Conservation (phyloP, 2,113 vertebrate genomes). For the Naja naja region DNA sequence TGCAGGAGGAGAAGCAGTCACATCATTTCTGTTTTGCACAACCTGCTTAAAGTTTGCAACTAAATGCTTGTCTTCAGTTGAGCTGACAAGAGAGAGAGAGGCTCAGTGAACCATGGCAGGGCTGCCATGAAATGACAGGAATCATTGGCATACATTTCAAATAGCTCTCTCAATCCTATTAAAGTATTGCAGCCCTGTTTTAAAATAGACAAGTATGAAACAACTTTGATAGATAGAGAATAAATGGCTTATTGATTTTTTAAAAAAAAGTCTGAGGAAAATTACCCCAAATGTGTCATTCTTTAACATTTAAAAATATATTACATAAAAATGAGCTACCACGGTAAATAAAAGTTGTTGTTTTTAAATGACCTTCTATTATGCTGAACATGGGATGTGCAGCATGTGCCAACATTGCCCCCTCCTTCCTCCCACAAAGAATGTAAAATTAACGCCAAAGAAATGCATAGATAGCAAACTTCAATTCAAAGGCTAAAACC, state of each 20-base stretch:
- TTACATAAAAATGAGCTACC: conserved; percentile 74
- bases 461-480: conserved; percentile 51
- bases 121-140: conserved; percentile 99
- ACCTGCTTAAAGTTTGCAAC: conserved; percentile 99
- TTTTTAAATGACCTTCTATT: conserved; percentile 40
- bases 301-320: conserved; percentile 83
- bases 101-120: conserved; percentile 97
- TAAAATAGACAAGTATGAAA: conserved; percentile 99
- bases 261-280: conserved; percentile 77
- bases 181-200: conserved; percentile 97
- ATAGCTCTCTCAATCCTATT: conserved; percentile 98
- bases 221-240: conserved; percentile 99
- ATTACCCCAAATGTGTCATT: conserved; percentile 85
- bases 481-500: conserved; percentile 58
- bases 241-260: conserved; percentile 99
- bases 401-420: conserved; percentile 23
- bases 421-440: conserved; percentile 33
- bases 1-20: conserved; percentile 90
- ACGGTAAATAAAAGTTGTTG: conserved; percentile 68
- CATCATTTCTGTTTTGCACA: conserved; percentile 99
- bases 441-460: conserved; percentile 39
- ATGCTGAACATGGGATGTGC: conserved; percentile 50
- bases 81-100: conserved; percentile 99
- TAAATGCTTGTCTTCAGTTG: conserved; percentile 99
- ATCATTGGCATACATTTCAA: conserved; percentile 99